phyloP scores from a whole-genome alignment of 2,797 vertebrate genomes.

The Myotis findleyi region DNA sequence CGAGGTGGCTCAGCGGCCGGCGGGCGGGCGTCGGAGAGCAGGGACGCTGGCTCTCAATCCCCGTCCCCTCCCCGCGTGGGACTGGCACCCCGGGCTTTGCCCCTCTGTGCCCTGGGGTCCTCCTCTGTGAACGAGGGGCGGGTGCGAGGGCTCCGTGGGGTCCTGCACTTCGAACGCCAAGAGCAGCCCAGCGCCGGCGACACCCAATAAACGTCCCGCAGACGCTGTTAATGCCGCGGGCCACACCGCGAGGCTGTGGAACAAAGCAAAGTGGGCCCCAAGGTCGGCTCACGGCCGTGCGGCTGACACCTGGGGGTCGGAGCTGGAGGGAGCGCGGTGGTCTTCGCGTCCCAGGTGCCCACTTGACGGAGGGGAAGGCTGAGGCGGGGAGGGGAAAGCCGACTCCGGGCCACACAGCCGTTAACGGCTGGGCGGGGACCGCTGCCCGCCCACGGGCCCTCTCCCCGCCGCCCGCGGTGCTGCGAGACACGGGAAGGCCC shows the following conservation, averaged over 20 bases:
- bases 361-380: background rate
- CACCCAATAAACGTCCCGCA: background rate
- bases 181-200: background rate
- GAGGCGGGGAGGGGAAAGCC: background rate
- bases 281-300: background rate
- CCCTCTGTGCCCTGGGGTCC: background rate
- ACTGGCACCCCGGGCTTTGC: background rate
- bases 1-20: no score
- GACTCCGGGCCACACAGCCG: background rate
- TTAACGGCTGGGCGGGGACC: background rate
- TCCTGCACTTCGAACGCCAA: background rate
- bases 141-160: background rate
- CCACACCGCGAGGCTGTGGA: background rate
- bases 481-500: background rate
- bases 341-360: background rate
- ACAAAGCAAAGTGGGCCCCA: background rate
- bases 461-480: background rate
- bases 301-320: background rate
- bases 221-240: background rate
- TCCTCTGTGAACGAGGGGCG: background rate
- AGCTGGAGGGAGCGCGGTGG: background rate
- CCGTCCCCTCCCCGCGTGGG: background rate
- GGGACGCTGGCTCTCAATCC: no score
- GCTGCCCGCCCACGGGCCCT: rapidly evolving
- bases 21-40: no score